phyloP scores from a whole-genome alignment of 2,888 invertebrate genomes.

The Drosophila koepferae region DNA sequence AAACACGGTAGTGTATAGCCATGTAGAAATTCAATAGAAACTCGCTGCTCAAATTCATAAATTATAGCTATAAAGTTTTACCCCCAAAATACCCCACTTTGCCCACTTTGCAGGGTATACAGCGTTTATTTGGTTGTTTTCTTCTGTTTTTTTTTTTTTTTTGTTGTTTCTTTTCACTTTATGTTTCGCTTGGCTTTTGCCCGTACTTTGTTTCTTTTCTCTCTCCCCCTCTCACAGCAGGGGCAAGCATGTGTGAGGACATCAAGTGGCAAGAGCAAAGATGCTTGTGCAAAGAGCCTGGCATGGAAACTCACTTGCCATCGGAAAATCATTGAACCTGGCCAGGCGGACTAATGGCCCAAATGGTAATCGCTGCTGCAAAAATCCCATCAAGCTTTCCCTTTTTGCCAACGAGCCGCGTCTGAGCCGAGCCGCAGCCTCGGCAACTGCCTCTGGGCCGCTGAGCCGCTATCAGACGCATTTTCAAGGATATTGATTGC shows the following conservation, averaged over 20 bases:
- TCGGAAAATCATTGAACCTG: conserved; percentile 46
- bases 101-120: conserved; percentile 5
- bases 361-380: conserved; percentile 49
- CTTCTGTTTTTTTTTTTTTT: neutral
- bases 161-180: conserved; percentile 14
- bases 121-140: neutral
- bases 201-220: neutral
- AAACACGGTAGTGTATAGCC: too few species aligned
- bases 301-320: conserved; percentile 46
- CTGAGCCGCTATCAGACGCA: conserved; percentile 32
- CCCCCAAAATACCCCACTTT: neutral
- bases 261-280: conserved; percentile 47
- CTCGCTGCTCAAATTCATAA: too few species aligned
- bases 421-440: conserved; percentile 1
- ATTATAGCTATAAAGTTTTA: too few species aligned
- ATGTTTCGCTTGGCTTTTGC: conserved; percentile 22
- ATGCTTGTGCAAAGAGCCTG: conserved; percentile 28
- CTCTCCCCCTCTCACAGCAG: neutral
- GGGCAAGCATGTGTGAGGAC: conserved; percentile 43
- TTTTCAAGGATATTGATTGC: conserved; percentile 52
- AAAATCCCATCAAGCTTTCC: conserved; percentile 29
- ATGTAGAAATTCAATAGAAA: too few species aligned
- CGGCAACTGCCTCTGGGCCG: neutral
- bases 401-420: conserved; percentile 11
- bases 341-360: conserved; percentile 46